Evolutionary conservation across 2,113 vertebrate species (phyloP).

Genomic region (Labeo rohita): DNA sequence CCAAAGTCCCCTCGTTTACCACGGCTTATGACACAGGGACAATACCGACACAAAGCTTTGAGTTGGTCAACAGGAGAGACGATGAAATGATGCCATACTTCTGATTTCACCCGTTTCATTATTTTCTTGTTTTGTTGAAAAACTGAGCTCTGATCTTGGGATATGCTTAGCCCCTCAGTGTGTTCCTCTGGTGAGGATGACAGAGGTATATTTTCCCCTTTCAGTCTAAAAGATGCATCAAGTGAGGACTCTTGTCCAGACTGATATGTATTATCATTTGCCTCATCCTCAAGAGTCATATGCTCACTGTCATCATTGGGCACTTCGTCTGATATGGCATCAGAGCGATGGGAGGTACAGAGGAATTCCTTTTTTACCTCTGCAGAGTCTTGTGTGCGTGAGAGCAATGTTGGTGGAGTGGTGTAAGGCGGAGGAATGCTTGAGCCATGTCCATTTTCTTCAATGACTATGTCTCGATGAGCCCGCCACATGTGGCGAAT

Average conservation of each 20-base stretch:
- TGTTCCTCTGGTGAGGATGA: slow-evolving; percentile 80
- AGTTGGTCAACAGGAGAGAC: slow-evolving; percentile 88
- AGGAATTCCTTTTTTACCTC: slow-evolving; percentile 77
- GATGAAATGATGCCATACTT: slow-evolving; percentile 95
- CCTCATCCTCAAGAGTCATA: slow-evolving; percentile 76
- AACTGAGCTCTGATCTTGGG: slow-evolving; percentile 75
- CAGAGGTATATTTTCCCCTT: slow-evolving; percentile 72
- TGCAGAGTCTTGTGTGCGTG: slow-evolving; percentile 76
- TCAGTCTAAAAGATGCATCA: slow-evolving; percentile 79
- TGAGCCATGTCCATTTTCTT: slow-evolving; percentile 88
- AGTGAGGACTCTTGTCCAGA: slow-evolving; percentile 74
- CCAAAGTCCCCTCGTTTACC: slow-evolving; percentile 93
- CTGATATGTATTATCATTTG: slow-evolving; percentile 74
- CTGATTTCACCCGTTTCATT: slow-evolving; percentile 92
- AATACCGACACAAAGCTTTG: slow-evolving; percentile 93
- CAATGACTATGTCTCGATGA: slow-evolving; percentile 93
- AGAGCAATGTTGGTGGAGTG: slow-evolving; percentile 84
- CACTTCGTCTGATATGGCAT: slow-evolving; percentile 77
- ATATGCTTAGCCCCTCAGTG: slow-evolving; percentile 70
- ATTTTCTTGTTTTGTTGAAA: slow-evolving; percentile 94
- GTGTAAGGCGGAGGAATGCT: slow-evolving; percentile 88
- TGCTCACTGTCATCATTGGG: slow-evolving; percentile 67
- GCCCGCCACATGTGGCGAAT: slow-evolving; percentile 97
- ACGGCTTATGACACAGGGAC: slow-evolving; percentile 89
- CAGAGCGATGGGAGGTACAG: slow-evolving; percentile 81